These are phyloP conservation scores for Arion vulgaris DNA, from an alignment of 1,140 invertebrate species.

Conservation along the genomic window DNA sequence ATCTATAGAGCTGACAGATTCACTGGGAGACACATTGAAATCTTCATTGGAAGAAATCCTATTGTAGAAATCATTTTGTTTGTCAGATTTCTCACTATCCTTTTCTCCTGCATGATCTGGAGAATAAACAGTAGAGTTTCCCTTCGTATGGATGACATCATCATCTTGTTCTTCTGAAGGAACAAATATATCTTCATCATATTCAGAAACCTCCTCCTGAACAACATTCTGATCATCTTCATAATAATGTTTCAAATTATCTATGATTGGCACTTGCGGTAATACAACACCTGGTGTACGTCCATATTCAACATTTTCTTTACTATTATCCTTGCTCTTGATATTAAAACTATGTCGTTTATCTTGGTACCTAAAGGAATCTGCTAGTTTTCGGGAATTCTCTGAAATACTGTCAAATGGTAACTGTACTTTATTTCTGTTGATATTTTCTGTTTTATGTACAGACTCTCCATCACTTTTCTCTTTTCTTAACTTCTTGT, in stretches of 20 bases:
- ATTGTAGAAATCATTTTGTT: conserved; percentile 12
- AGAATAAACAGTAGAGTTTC: conserved; percentile 12
- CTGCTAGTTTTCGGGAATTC: conserved; percentile 54
- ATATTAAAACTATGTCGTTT: background rate
- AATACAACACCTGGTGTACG: background rate
- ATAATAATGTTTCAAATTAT: background rate
- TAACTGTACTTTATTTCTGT: conserved; percentile 40
- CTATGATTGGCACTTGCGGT: background rate
- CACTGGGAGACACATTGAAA: conserved; percentile 21
- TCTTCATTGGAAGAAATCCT: background rate
- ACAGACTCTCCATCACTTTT: background rate
- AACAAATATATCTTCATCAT: conserved; percentile 9
- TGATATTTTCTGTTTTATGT: conserved; percentile 11
- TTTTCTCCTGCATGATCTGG: background rate
- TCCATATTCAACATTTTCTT: background rate
- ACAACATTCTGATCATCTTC: background rate
- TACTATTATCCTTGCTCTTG: background rate
- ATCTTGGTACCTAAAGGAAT: conserved; percentile 63
- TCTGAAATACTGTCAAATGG: conserved; percentile 55
- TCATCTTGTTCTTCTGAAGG: background rate
- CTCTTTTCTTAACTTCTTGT: background rate
- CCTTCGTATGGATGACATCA: background rate
- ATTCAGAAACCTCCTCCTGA: background rate
- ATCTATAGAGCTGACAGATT: conserved; percentile 39
- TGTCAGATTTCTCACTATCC: background rate